Percentiles rank a stretch among this genome's conserved stretches.
Conservation (phyloP, 2,113 vertebrate species). For the Lonchura striata region DNA sequence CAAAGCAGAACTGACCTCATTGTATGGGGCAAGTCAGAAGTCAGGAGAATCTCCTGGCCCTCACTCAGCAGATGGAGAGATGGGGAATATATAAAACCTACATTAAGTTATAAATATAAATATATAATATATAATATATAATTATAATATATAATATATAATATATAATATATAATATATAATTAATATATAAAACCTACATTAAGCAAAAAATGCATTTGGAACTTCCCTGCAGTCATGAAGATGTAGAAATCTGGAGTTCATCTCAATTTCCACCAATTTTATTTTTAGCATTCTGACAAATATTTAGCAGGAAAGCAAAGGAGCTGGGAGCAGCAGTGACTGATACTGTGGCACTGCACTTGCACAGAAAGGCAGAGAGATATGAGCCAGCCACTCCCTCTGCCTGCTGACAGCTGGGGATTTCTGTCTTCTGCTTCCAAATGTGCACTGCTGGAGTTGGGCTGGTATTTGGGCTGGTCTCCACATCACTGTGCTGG, state of each 20-base stretch:
- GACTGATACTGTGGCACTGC: background rate
- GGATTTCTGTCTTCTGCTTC: background rate
- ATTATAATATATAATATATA: too few relatives aligned
- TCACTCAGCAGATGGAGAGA: background rate
- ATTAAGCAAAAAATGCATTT: background rate
- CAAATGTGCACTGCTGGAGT: background rate
- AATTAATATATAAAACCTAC: background rate
- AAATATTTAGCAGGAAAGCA: background rate
- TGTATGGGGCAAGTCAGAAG: background rate
- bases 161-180: too few relatives aligned
- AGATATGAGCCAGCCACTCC: background rate
- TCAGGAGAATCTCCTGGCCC: background rate
- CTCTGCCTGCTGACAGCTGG: background rate
- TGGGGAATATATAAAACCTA: background rate
- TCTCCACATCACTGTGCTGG: background rate
- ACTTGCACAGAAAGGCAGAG: background rate
- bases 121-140: too few relatives aligned
- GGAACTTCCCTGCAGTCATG: background rate
- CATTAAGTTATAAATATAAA: too few relatives aligned
- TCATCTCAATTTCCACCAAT: background rate
- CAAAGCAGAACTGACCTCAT: background rate
- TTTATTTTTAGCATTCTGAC: background rate
- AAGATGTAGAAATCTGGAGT: background rate
- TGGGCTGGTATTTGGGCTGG: background rate
- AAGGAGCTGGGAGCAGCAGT: background rate